phyloP scores from a whole-genome alignment of 2,888 invertebrate genomes.

The Caenorhabditis zanzibari region DNA sequence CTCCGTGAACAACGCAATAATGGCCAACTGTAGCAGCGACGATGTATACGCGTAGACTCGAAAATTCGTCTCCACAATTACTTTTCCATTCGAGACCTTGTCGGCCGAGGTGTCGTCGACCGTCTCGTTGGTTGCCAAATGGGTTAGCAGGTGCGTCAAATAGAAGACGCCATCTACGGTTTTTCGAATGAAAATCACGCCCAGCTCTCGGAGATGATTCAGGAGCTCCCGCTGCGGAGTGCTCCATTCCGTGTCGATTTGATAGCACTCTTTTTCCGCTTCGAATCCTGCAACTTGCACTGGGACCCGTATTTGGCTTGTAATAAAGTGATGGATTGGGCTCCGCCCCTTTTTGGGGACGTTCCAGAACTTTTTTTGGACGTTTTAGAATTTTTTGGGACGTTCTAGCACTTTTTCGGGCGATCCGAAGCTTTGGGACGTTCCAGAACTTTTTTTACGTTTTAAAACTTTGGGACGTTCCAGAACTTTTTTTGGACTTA shows the following conservation, averaged over 20 bases:
- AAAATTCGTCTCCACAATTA: constrained; percentile 97
- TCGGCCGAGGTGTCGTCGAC: constrained; percentile 49
- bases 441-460: no score
- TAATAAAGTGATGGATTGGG: neutral
- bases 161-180: constrained; percentile 81
- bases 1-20: constrained; percentile 94
- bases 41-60: constrained; percentile 95
- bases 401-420: no score
- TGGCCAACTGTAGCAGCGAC: constrained; percentile 91
- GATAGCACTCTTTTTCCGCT: constrained; percentile 63
- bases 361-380: no score
- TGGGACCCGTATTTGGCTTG: neutral
- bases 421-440: no score
- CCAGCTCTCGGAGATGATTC: constrained; percentile 97
- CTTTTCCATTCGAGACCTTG: constrained; percentile 87
- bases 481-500: no score
- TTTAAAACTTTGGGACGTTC: no score
- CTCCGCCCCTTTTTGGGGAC: no score
- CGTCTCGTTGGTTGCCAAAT: constrained; percentile 69
- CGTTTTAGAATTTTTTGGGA: no score
- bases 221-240: constrained; percentile 87
- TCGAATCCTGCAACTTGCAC: constrained; percentile 65
- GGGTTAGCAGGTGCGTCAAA: constrained; percentile 77
- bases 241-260: constrained; percentile 73
- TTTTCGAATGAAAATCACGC: constrained; percentile 89